Conservation (phyloP, 2,113 vertebrate species). For the Synchiropus splendidus region DNA sequence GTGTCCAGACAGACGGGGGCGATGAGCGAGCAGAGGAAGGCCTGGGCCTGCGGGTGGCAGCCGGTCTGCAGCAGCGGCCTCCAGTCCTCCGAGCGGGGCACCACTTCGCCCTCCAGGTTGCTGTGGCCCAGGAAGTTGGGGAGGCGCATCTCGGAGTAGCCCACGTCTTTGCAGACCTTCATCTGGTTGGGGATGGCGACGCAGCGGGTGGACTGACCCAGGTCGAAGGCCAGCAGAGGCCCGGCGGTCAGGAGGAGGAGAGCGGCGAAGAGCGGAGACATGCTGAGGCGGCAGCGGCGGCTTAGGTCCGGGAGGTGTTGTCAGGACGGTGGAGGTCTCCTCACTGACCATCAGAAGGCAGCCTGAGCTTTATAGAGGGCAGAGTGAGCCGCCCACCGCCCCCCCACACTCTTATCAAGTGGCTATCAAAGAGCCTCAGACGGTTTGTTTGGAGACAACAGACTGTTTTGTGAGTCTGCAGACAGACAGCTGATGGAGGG, state of each 20-base stretch:
- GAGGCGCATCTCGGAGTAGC: constrained; percentile 83
- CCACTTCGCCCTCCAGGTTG: constrained; percentile 71
- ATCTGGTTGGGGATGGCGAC: constrained; percentile 76
- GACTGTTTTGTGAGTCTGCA: constrained; percentile 61
- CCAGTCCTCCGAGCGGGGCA: constrained; percentile 74
- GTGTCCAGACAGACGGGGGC: constrained; percentile 81
- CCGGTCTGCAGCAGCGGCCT: constrained; percentile 67
- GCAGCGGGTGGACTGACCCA: constrained; percentile 81
- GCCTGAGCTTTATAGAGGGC: constrained; percentile 58
- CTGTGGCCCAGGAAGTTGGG: constrained; percentile 84
- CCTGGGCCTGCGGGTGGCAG: constrained; percentile 76
- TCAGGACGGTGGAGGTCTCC: background rate
- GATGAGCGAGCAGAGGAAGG: constrained; percentile 79
- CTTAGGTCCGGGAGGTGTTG: constrained; percentile 1
- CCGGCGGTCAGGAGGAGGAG: constrained; percentile 30
- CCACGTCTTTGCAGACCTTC: constrained; percentile 73
- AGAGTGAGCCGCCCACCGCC: constrained; percentile 47
- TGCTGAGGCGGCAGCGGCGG: constrained; percentile 14
- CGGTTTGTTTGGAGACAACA: constrained; percentile 63
- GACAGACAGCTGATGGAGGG: constrained; percentile 49
- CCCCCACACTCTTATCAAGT: constrained; percentile 64
- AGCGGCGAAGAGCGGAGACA: constrained; percentile 36
- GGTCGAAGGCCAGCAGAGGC: constrained; percentile 63
- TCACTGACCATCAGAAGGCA: background rate
- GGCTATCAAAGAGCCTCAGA: constrained; percentile 67